phyloP scores from a whole-genome alignment of 2,797 vertebrate species.

The Anabacerthia variegaticeps region DNA sequence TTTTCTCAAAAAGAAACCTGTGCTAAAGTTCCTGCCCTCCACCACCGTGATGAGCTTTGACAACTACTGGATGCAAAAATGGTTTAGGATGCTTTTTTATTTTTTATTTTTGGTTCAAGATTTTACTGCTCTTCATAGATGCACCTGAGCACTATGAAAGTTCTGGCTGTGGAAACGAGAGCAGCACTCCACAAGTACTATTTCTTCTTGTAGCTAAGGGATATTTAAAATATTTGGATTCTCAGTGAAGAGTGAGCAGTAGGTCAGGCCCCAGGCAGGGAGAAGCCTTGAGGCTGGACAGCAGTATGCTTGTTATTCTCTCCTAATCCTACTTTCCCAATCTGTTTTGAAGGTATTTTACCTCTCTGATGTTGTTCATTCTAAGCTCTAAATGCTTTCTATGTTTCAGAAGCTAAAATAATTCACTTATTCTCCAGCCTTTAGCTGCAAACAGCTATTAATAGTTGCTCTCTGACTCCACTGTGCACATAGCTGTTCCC shows the following conservation, averaged over 20 bases:
- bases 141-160: not conserved
- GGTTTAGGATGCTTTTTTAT: not conserved
- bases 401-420: not conserved
- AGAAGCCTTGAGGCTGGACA: not conserved
- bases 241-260: not conserved
- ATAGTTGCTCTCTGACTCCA: not conserved
- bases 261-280: not conserved
- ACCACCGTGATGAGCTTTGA: not conserved
- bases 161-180: not conserved
- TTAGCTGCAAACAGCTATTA: not conserved
- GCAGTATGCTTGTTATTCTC: not conserved
- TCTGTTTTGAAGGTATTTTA: not conserved
- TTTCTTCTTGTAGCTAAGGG: not conserved
- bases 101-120: not conserved
- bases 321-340: not conserved
- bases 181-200: not conserved
- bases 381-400: not conserved
- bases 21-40: not conserved
- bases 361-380: not conserved
- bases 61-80: not conserved
- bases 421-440: not conserved
- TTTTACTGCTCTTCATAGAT: not conserved
- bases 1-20: not conserved
- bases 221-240: not conserved
- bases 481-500: not conserved